Percentiles rank a stretch among this genome's conserved stretches.
phyloP scores from a whole-genome alignment of 2,113 vertebrate genomes.

The Semnornis frantzii region DNA sequence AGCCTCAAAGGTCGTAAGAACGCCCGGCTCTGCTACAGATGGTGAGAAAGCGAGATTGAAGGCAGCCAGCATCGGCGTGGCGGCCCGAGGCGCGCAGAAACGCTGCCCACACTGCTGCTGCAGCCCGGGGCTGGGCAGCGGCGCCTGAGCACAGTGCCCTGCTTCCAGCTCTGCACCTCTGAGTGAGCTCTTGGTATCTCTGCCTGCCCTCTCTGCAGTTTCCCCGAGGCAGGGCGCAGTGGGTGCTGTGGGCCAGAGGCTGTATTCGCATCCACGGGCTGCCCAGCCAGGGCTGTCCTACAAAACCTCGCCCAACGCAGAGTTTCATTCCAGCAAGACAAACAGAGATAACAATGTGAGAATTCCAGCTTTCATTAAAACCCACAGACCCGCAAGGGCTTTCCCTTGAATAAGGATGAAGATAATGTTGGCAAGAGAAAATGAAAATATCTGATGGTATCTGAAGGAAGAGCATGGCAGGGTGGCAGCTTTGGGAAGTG shows the following conservation, averaged over 20 bases:
- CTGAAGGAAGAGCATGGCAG: not conserved
- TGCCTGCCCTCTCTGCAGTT: not conserved
- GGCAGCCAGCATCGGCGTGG: not conserved
- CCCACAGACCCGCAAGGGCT: not conserved
- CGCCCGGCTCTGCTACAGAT: not conserved
- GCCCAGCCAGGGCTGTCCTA: not conserved
- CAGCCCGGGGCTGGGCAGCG: not conserved
- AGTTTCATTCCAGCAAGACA: not conserved
- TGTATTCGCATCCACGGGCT: accelerated
- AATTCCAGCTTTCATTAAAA: not conserved
- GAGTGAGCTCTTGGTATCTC: not conserved
- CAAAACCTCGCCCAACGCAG: not conserved
- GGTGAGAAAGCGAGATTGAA: not conserved
- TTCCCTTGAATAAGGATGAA: not conserved
- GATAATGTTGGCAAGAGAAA: not conserved
- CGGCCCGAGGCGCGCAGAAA: not conserved
- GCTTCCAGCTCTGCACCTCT: not conserved
- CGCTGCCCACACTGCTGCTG: not conserved
- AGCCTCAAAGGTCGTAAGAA: constrained; percentile 41
- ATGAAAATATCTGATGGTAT: not conserved
- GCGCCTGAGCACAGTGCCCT: not conserved
- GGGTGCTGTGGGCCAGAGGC: not conserved
- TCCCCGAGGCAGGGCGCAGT: not conserved
- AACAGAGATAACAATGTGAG: not conserved
- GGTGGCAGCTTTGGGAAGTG: not conserved